Evolutionary conservation across 2,888 invertebrate species (phyloP), one percentile per base, ranked within the genome.

Genomic region (Drosophila testacea): DNA sequence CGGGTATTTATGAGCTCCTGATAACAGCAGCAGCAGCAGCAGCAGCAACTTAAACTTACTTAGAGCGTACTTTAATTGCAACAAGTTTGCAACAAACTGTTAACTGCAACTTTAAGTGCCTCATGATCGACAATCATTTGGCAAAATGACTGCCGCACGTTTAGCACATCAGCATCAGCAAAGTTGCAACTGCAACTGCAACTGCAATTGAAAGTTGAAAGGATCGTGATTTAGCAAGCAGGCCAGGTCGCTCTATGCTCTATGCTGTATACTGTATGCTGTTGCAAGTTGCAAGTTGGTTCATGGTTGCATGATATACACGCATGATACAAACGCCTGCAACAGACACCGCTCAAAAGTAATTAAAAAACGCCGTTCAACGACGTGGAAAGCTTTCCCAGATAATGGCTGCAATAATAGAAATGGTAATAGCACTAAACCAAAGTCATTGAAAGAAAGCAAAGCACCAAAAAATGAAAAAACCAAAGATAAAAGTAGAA

Each of bases 71-170:
- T 79, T 79, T 79, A 79, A 77, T 77, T 77, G 76, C 79, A 52
- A 42, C 75, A 51, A 61, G 60, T 61, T 73, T 59, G 59, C 46
- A 52, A 54, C 57, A 64, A 55, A 46, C 52, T 52, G 51, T 50
- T 63, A 57, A 69, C 54, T 64, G 77, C 71, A 57, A 75, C 46
- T 74, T 74, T 77, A 74, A 78, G 74, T 77, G 78, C 54, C 59
- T 74, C 90, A 88, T 90, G 90, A 91, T 91, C 91, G 90, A 87
- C 90, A 91, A 86, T 86, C 90, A 86, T 91, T 91, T 89, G 61
- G 77, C 81, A 83, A 91, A 91, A 91, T 88, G 88, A 81, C 89
- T 90, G 82, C 74, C 75, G 90, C 90, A 91, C 90, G 90, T 86
- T 90, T 88, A 87, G 79, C 83, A 81, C 89, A 91, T 90, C 90